Base-by-base conservation (phyloP, 2,888 invertebrate genomes). In the Tetanocera ferruginea region DNA sequence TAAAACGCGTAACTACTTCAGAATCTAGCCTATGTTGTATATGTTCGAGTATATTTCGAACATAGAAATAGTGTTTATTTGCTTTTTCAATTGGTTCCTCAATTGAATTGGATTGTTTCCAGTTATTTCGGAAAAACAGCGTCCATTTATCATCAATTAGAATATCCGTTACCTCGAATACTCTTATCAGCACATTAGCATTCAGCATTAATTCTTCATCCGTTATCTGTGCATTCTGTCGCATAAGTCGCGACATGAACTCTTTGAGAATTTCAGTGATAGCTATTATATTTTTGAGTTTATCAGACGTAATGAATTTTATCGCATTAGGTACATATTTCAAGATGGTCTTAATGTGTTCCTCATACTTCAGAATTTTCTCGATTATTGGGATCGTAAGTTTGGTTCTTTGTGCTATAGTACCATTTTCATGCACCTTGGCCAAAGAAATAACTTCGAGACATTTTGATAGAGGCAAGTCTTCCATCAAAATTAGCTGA, bases 191-290 rank as follows among this genome's bases (percentile, higher is more conserved):
- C 3, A 17, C 17, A 17, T 55, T 23, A 14, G 23, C 73, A 17
- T 73, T 31, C 43, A 9, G 19, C 43, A 43, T 14, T 17, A 73
- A 34, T 31, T 43, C 25, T 5, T 17, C n/a, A 57, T 60, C 57
- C 9, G n/a, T 62, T 17, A 73, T n/a, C 4, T 11, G 1, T 8
- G 5, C 3, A 19, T 19, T 25, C 28, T 9, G 6, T 14, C 23
- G 23, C 8, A 60, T 11, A 3, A 19, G 2, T 31, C 73, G 60
- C 17, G 11, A 23, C 25, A 17, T 19, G 34, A 60, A 74, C 19
- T 74, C 74, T 0, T 3, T 25, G 0, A 74, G 64, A 2, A 74
- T 25, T 55, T 64, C 28, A 25, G n/a, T 74, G 37, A 74, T 74
- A 8, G 51, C 74, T 9, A 74, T 51, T 8, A 43, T 25, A 28